Evolutionary conservation across 2,888 invertebrate genomes (phyloP), one percentile per base, ranked within the genome.

Genomic region (Caenorhabditis sp.): DNA sequence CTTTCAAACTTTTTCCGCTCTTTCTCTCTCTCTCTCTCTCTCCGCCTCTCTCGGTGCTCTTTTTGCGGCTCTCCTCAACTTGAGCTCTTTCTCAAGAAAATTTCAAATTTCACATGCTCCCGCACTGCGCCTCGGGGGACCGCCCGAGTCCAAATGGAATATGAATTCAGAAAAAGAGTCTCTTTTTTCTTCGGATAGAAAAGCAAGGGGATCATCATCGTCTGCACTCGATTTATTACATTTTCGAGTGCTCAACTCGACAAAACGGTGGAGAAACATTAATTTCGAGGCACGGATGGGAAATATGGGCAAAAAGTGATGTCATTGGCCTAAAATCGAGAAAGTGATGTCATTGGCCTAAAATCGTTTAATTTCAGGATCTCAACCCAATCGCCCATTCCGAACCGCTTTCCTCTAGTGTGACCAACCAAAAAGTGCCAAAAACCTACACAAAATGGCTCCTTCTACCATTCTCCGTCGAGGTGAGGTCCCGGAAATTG

Each of bases 401-500:
- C 27, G 30, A 17, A 35, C 35, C 37, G 22, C 24, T 35, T 22
- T 37, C 30, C 9, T 30, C 30, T 7, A 7, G 5, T 30, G 5
- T 30, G 6, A 9, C 5, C 30, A 30, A 30, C 35, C 37, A 46
- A 3, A 13, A 32, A 30, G 35, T 24, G 27, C 45, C 53, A 35
- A 52, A 37, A 46, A 48, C 59, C 59, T 46, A 59, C 45, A 59
- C 20, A 32, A 13, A 15, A 32, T 53, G 27, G n/a, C n/a, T n/a
- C n/a, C n/a, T n/a, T n/a, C 56, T 48, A 68, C 68, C 68, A 68
- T 68, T 68, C 68, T 52, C 68, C 68, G 43, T 68, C 68, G 35
- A 68, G 68, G 59, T 68, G 68, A 59, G 68, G 20, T 32, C 52
- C 39, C 37, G 68, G 68, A 17, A 43, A 68, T 41, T 56, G 30